These are phyloP conservation scores for Rhizomys pruinosus DNA, from an alignment of 2,113 vertebrate genomes.

Conservation along the genomic window DNA sequence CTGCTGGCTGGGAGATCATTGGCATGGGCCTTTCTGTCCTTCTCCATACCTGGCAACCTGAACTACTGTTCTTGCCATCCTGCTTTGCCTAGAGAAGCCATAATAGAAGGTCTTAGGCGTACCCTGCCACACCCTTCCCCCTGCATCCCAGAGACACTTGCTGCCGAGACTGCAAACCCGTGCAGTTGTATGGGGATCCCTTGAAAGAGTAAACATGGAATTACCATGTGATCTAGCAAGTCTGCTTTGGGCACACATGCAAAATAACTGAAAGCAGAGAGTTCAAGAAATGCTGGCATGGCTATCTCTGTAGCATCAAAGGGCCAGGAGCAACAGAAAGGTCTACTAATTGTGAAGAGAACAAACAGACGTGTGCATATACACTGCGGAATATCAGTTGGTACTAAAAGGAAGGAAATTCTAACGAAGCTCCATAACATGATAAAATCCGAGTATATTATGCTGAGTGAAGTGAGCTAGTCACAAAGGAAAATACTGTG, in stretches of 20 bases:
- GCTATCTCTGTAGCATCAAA: not conserved
- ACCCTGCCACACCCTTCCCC: not conserved
- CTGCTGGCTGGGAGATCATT: not conserved
- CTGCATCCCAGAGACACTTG: no score
- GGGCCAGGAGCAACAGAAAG: no score
- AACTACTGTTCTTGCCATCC: not conserved
- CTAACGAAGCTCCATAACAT: no score
- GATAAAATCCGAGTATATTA: not conserved
- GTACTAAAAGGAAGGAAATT: not conserved
- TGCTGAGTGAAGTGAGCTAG: not conserved
- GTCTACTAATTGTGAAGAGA: fast-evolving
- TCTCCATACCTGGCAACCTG: not conserved
- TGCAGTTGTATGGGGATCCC: not conserved
- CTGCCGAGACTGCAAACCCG: not conserved
- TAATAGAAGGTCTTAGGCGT: not conserved
- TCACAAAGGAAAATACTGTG: not conserved
- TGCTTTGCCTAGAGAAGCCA: not conserved
- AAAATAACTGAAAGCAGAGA: not conserved
- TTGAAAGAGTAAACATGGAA: not conserved
- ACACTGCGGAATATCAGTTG: not conserved
- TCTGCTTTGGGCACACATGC: no score
- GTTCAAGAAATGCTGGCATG: not conserved
- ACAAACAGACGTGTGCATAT: not conserved
- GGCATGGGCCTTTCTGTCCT: not conserved
- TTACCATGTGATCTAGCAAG: not conserved